phyloP scores from a whole-genome alignment of 2,888 invertebrate species.

The Podabrus alpinus region DNA sequence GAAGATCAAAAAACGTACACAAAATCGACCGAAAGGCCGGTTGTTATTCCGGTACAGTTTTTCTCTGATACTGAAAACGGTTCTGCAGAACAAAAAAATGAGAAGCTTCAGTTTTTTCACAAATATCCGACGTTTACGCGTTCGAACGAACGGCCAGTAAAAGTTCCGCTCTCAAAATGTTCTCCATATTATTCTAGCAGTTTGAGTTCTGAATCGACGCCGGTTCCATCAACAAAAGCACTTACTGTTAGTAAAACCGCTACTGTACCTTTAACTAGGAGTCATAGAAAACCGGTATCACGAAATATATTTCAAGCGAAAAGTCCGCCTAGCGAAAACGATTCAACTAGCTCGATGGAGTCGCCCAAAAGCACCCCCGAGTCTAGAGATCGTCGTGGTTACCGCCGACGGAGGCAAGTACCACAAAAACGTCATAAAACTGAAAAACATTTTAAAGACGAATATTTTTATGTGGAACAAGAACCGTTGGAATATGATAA shows the following conservation, averaged over 20 bases:
- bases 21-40: conserved; percentile 60
- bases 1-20: conserved; percentile 49
- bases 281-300: conserved; percentile 58
- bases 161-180: conserved; percentile 65
- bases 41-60: conserved; percentile 58
- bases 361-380: conserved; percentile 63
- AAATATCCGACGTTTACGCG: conserved; percentile 44
- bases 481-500: conserved; percentile 49
- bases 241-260: conserved; percentile 68
- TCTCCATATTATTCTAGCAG: conserved; percentile 78
- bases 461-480: conserved; percentile 51
- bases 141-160: conserved; percentile 51
- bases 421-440: conserved; percentile 62
- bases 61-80: conserved; percentile 57
- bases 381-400: conserved; percentile 63
- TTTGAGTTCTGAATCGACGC: conserved; percentile 74
- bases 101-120: conserved; percentile 50
- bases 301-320: conserved; percentile 66
- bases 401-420: conserved; percentile 68
- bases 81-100: conserved; percentile 56
- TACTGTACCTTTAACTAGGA: conserved; percentile 52
- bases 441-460: conserved; percentile 55
- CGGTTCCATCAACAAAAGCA: conserved; percentile 63
- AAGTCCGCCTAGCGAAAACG: conserved; percentile 75
- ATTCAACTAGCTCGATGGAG: conserved; percentile 74